Evolutionary conservation across 2,113 vertebrate genomes (phyloP).

Genomic region (Burhinus bistriatus): DNA sequence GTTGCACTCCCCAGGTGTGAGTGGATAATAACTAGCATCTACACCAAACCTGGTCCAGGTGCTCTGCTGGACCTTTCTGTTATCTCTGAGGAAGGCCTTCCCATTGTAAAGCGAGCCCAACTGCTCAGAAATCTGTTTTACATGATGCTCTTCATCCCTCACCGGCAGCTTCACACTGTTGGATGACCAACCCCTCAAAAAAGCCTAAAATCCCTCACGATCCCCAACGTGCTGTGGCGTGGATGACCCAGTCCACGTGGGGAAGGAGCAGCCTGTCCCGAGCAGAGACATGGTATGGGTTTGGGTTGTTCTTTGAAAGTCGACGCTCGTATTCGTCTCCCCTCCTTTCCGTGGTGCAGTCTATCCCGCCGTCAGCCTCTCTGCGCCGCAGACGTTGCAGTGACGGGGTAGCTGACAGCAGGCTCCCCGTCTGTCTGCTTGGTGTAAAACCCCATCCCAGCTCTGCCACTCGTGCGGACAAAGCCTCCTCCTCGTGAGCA

Average conservation of each 20-base stretch:
- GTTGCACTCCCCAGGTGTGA: not conserved
- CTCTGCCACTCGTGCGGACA: rapidly evolving
- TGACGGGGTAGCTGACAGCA: not conserved
- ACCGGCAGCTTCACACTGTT: not conserved
- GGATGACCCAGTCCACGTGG: too few relatives aligned
- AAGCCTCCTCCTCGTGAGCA: not conserved
- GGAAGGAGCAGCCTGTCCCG: not conserved
- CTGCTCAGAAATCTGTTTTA: not conserved
- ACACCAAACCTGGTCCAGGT: not conserved
- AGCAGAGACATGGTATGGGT: not conserved
- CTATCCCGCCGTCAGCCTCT: rapidly evolving
- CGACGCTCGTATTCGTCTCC: not conserved
- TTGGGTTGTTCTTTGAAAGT: not conserved
- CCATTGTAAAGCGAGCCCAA: not conserved
- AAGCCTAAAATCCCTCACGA: not conserved
- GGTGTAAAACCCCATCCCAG: not conserved
- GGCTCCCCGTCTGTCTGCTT: not conserved
- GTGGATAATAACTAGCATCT: not conserved
- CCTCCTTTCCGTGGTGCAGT: rapidly evolving
- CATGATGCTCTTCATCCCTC: not conserved
- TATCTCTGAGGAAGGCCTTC: not conserved
- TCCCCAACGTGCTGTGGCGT: not conserved
- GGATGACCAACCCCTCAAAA: not conserved
- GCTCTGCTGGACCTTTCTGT: not conserved
- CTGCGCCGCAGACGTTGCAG: not conserved